Conservation (phyloP, 2,888 invertebrate genomes). For the Nymphalis polychloros region DNA sequence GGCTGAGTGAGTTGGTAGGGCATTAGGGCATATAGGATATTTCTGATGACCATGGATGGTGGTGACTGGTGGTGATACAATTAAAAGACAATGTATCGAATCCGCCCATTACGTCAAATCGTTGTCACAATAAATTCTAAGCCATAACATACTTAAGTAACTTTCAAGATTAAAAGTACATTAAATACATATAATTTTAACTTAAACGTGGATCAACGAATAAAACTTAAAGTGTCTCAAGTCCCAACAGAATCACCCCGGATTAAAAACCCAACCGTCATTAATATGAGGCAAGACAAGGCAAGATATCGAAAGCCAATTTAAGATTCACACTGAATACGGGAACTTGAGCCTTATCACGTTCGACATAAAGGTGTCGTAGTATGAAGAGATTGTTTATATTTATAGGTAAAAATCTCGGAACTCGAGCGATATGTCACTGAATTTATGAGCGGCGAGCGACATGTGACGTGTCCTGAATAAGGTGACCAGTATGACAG, state of each 20-base stretch:
- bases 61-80: too few relatives aligned
- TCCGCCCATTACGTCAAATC: neutral
- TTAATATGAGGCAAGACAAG: slow-evolving; percentile 58
- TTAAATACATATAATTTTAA: slow-evolving; percentile 11
- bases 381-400: slow-evolving; percentile 41
- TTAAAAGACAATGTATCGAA: neutral
- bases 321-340: slow-evolving; percentile 40
- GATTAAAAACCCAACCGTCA: slow-evolving; percentile 68
- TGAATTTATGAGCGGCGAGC: slow-evolving; percentile 68
- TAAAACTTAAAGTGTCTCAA: slow-evolving; percentile 17
- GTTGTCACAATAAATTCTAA: slow-evolving; percentile 3
- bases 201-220: slow-evolving; percentile 12
- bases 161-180: slow-evolving; percentile 11
- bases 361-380: slow-evolving; percentile 45
- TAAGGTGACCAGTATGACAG: slow-evolving; percentile 40
- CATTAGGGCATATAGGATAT: too few relatives aligned
- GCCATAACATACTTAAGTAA: slow-evolving; percentile 1
- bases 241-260: slow-evolving; percentile 48
- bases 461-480: slow-evolving; percentile 70
- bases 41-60: too few relatives aligned
- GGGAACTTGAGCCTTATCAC: slow-evolving; percentile 50
- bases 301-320: slow-evolving; percentile 56
- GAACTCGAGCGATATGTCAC: slow-evolving; percentile 73
- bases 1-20: too few relatives aligned
- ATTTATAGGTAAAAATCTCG: slow-evolving; percentile 57